Evolutionary conservation across 2,113 vertebrate genomes (phyloP).

Genomic region (Pomatostomus ruficeps): DNA sequence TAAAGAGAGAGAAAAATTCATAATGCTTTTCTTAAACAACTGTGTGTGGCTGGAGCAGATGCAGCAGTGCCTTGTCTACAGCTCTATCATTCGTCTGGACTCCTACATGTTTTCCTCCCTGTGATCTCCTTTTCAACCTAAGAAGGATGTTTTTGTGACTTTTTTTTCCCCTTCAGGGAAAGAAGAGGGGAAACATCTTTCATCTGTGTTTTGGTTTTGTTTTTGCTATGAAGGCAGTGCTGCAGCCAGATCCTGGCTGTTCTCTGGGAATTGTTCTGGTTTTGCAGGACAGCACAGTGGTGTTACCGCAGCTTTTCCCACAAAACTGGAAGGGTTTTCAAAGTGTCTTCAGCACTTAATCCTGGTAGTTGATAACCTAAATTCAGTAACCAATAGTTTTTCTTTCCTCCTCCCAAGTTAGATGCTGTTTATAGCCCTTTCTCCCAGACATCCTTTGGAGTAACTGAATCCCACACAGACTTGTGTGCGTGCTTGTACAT

Average conservation of each 20-base stretch:
- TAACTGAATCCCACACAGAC: neutral
- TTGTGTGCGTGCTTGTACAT: neutral
- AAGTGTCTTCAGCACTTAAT: neutral
- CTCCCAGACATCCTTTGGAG: neutral
- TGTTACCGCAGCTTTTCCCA: neutral
- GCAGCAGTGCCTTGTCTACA: neutral
- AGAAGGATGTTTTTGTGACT: neutral
- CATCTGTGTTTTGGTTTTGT: slow-evolving; percentile 29
- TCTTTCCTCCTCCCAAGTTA: neutral
- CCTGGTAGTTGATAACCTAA: neutral
- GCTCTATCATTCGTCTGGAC: slow-evolving; percentile 20
- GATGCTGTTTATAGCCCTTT: neutral
- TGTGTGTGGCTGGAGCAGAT: slow-evolving; percentile 28
- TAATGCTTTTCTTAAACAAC: slow-evolving; percentile 25
- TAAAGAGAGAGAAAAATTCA: slow-evolving; percentile 42
- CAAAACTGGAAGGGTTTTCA: neutral
- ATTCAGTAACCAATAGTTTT: neutral
- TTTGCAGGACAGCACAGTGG: neutral
- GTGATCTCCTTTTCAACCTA: slow-evolving; percentile 18
- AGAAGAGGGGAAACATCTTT: slow-evolving; percentile 14
- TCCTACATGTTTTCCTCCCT: slow-evolving; percentile 34
- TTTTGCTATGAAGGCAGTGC: neutral
- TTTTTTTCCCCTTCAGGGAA: neutral
- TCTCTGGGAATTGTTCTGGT: neutral
- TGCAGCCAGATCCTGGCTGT: neutral